phyloP scores from a whole-genome alignment of 1,140 invertebrate species.

The Sitobion miscanthi region DNA sequence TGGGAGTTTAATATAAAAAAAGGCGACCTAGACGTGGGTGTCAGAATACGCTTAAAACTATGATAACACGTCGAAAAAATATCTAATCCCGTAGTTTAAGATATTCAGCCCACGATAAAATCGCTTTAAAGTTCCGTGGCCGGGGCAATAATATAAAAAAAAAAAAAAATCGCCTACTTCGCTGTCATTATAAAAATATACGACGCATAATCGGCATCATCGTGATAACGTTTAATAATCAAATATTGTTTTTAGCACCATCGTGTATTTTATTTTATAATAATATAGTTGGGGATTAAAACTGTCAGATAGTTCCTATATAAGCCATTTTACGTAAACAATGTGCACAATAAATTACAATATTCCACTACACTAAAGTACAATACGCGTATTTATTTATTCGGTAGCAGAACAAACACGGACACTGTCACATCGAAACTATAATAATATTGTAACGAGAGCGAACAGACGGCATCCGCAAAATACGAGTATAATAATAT shows the following conservation, averaged over 20 bases:
- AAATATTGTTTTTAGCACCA: not conserved
- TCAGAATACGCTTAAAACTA: not conserved
- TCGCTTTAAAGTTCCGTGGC: not conserved
- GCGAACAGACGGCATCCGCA: not conserved
- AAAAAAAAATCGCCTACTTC: not conserved
- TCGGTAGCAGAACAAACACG: not conserved
- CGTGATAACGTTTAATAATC: not conserved
- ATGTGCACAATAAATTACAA: not conserved
- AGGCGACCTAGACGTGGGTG: not conserved
- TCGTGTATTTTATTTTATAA: not conserved
- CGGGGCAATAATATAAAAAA: not conserved
- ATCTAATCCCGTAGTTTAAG: not conserved
- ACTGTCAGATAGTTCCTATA: not conserved
- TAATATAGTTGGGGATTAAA: not conserved
- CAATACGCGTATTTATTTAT: not conserved
- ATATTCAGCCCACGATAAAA: not conserved
- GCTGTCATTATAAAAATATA: not conserved
- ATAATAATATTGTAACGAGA: not conserved
- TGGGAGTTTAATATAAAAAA: not conserved
- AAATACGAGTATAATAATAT: not conserved
- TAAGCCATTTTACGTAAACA: slow-evolving; percentile 6
- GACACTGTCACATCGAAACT: not conserved
- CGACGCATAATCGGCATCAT: not conserved
- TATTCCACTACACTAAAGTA: not conserved
- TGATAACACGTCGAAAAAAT: not conserved